Conservation (phyloP, 2,888 invertebrate species). For the Dryadula phaetusa region DNA sequence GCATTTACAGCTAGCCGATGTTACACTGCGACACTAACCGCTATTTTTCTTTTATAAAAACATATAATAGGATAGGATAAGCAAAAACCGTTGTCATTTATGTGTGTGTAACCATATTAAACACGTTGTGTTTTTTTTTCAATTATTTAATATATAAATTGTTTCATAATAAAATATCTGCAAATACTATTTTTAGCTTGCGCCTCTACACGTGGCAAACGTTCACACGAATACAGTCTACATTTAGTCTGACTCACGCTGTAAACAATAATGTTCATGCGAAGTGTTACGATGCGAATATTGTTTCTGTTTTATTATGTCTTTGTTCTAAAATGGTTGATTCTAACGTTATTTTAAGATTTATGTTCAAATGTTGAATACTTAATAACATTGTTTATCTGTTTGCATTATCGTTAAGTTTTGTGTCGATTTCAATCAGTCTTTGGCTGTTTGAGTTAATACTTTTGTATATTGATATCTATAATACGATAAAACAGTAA, state of each 20-base stretch:
- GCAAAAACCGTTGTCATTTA: too few relatives aligned
- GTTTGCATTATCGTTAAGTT: background rate
- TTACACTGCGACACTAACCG: too few relatives aligned
- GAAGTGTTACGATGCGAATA: constrained; percentile 19
- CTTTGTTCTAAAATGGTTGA: constrained; percentile 16
- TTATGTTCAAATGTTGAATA: background rate
- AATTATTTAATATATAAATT: background rate
- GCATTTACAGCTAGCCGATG: too few relatives aligned
- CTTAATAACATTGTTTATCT: background rate
- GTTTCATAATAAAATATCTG: background rate
- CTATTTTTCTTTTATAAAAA: too few relatives aligned
- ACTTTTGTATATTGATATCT: background rate
- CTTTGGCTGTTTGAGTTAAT: background rate
- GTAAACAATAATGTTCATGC: constrained; percentile 23
- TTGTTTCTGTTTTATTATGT: constrained; percentile 13
- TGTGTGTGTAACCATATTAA: too few relatives aligned
- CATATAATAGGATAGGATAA: too few relatives aligned
- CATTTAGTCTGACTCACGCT: constrained; percentile 19
- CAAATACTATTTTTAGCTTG: background rate
- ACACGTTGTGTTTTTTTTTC: too few relatives aligned
- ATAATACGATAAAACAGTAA: too few relatives aligned
- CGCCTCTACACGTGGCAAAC: constrained; percentile 13
- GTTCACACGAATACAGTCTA: constrained; percentile 17
- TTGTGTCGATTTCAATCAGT: background rate
- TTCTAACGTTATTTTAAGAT: constrained; percentile 7